These are phyloP conservation scores for Neoarius graeffei DNA, from an alignment of 2,113 vertebrate species.

Conservation along the genomic window DNA sequence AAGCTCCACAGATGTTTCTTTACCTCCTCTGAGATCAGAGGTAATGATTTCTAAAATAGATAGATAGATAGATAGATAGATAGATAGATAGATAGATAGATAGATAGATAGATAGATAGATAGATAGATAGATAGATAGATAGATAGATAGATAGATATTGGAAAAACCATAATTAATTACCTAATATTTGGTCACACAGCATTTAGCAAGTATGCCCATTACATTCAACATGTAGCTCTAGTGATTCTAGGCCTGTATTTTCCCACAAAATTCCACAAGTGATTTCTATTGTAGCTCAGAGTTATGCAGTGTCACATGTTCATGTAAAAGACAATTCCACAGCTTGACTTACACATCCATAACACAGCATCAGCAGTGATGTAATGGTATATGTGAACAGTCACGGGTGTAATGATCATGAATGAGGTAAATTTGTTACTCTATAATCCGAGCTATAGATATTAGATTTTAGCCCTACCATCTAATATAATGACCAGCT, in stretches of 20 bases:
- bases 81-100: too few species aligned
- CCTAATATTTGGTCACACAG: neutral
- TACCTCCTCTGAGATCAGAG: slow-evolving; percentile 48
- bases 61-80: too few species aligned
- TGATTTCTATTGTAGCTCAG: neutral
- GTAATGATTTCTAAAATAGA: slow-evolving; percentile 46
- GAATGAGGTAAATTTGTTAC: neutral
- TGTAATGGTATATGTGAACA: neutral
- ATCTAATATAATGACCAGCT: neutral
- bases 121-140: too few species aligned
- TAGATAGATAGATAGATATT: too few species aligned
- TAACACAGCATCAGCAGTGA: neutral
- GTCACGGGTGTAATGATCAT: neutral
- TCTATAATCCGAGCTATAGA: neutral
- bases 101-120: too few species aligned
- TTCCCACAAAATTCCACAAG: too few species aligned
- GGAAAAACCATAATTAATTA: neutral
- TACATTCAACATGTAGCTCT: neutral
- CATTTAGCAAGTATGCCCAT: neutral
- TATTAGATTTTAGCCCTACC: neutral
- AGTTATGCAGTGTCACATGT: neutral
- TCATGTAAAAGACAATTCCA: neutral
- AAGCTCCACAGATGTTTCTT: slow-evolving; percentile 48
- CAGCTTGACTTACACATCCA: neutral
- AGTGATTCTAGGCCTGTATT: neutral